A percentile compares a stretch with the other conserved stretches of the same genome.
Conservation (phyloP, 2,113 vertebrate genomes). For the Sclerurus mexicanus region DNA sequence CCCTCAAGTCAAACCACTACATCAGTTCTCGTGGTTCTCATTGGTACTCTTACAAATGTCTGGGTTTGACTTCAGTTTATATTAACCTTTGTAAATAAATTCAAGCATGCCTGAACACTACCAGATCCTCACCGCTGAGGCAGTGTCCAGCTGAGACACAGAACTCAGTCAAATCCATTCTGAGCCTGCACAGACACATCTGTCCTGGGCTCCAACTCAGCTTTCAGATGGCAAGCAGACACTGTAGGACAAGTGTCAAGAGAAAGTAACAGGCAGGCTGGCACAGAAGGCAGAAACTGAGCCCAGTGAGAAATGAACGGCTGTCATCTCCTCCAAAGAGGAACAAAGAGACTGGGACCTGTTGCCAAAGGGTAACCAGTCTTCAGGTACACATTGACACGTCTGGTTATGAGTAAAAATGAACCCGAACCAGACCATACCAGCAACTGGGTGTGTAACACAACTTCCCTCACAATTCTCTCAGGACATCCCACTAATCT, state of each 20-base stretch:
- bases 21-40: background rate
- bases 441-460: background rate
- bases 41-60: background rate
- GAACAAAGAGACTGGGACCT: background rate
- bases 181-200: background rate
- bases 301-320: background rate
- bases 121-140: background rate
- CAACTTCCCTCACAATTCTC: background rate
- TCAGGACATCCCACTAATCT: background rate
- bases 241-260: background rate
- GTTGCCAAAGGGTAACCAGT: background rate
- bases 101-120: background rate
- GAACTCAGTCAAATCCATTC: background rate
- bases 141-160: background rate
- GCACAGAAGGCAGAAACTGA: background rate
- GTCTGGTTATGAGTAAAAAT: background rate
- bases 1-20: background rate
- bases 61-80: background rate
- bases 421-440: background rate
- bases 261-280: background rate
- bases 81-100: background rate
- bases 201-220: fast-evolving
- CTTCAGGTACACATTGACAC: background rate
- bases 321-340: background rate
- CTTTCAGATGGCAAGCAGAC: background rate